Evolutionary conservation across 2,113 vertebrate species (phyloP), one percentile per base, ranked within the genome.

Genomic region (Cyanoramphus novaezelandiae): DNA sequence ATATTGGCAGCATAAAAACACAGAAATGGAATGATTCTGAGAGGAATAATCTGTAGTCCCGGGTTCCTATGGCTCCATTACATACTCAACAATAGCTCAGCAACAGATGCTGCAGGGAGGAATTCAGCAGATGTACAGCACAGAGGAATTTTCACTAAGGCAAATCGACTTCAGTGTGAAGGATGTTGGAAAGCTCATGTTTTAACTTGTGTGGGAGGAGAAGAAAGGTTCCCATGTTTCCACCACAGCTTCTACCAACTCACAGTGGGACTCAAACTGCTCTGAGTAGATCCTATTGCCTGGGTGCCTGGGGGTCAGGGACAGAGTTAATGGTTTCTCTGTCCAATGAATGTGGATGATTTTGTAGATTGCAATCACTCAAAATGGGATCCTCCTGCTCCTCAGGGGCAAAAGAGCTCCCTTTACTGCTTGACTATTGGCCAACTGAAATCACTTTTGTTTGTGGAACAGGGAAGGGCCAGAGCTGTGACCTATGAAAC

Each of bases 61-160:
- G n/a, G 28, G 29, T 27, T 89, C 89, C 77, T 72, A 5, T 21
- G 59, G 20, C 35, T 95, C 44, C 0, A 0, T 77, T 53, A 75
- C 10, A 25, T 53, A 29, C 44, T 76, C 64, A 79, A 78, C 76
- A 92, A 84, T 27, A 91, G 72, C 69, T 93, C 83, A 76, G 62
- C 52, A 89, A 33, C 84, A 89, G 74, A 92, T 87, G 83, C 78
- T 65, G 35, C 55, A 55, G 83, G 60, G 86, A 84, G 77, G 76
- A 93, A 71, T 52, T 78, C 1, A 0, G 16, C 0, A 4, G 57
- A 27, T 78, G 13, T 77, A 69, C 37, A 3, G 1, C 68, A 88
- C n/a, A 81, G 68, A 92, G 25, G 60, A 80, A 84, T 90, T 86
- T 77, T 92, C 80, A 75, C 37, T 41, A 78, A 83, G 68, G 64